phyloP scores from a whole-genome alignment of 2,888 invertebrate genomes.

The Drosophila prolongata region DNA sequence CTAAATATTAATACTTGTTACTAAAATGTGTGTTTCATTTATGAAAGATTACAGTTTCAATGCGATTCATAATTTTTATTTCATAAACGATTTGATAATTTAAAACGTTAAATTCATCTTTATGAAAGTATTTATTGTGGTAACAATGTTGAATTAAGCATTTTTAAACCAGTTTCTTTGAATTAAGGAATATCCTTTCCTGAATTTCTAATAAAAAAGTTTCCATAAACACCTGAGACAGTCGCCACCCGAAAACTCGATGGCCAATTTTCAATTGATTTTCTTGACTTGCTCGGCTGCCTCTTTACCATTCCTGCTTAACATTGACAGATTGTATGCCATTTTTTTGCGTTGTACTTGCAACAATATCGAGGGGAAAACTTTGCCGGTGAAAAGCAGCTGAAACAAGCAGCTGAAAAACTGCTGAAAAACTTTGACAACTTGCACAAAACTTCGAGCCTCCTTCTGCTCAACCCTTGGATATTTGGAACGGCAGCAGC shows the following conservation, averaged over 20 bases:
- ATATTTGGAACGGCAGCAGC: constrained; percentile 36
- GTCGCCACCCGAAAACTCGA: constrained; percentile 16
- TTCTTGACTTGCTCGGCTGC: constrained; percentile 48
- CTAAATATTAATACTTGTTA: too few species aligned
- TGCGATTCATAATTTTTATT: too few species aligned
- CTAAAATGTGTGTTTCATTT: too few species aligned
- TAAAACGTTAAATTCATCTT: too few species aligned
- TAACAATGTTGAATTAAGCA: neutral
- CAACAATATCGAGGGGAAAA: constrained; percentile 69
- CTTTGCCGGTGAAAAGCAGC: constrained; percentile 65
- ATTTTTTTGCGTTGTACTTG: constrained; percentile 66
- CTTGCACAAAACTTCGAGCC: constrained; percentile 34
- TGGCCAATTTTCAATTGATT: constrained; percentile 74
- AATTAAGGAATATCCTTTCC: constrained; percentile 22
- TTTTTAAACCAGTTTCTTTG: constrained; percentile 1
- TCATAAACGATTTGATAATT: too few species aligned
- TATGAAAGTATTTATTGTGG: too few species aligned
- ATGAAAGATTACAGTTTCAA: too few species aligned
- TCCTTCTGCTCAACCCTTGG: constrained; percentile 28
- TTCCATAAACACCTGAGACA: constrained; percentile 71
- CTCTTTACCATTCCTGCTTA: constrained; percentile 43
- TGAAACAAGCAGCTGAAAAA: constrained; percentile 72
- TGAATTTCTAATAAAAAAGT: constrained; percentile 50
- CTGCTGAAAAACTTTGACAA: constrained; percentile 43
- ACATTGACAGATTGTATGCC: constrained; percentile 78